Evolutionary conservation across 1,140 invertebrate genomes (phyloP), one percentile per base, ranked within the genome.

Genomic region (Diachasmimorpha longicaudata): DNA sequence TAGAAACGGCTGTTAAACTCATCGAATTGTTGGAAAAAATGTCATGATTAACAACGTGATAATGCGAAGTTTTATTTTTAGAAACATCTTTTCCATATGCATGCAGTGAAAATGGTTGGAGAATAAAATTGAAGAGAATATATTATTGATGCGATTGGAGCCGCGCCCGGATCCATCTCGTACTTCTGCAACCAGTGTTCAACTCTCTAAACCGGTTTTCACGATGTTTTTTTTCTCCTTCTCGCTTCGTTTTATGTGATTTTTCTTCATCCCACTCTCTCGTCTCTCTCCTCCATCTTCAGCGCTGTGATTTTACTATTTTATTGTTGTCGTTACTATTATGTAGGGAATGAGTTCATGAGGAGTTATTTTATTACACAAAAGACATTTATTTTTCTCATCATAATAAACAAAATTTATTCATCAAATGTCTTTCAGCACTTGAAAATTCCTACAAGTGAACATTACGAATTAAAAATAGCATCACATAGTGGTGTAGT

Each of bases 161-260:
- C 58, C 58, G 58, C 58, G 58, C 58, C 58, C 23, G 58, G 58
- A 25, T 63, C 58, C 58, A 63, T 63, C 31, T 31, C 58, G 48
- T 16, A 52, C 48, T 52, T 16, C 9, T 52, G 48, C 48, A 52
- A 52, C 23, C 58, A 31, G 58, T 63, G 9, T 63, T 63, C 58
- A 63, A 63, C 58, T 63, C 58, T 63, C 58, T 63, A 63, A 63
- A 63, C 58, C 58, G 58, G 58, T 63, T 63, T 63, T 31, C 58
- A 21, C 58, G 11, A 25, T 63, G 19, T 63, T 25, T 63, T 31
- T 19, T 19, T 31, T 6, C 19, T 11, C 23, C 6, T 16, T 58
- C 2, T 16, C 52, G 6, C 52, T 23, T 63, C 19, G 23, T 63
- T 63, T 63, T 25, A 63, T 63, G 48, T 52, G 11, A 52, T 52